These are phyloP conservation scores for Taenaris catops DNA, from an alignment of 2,888 invertebrate genomes.

Conservation along the genomic window DNA sequence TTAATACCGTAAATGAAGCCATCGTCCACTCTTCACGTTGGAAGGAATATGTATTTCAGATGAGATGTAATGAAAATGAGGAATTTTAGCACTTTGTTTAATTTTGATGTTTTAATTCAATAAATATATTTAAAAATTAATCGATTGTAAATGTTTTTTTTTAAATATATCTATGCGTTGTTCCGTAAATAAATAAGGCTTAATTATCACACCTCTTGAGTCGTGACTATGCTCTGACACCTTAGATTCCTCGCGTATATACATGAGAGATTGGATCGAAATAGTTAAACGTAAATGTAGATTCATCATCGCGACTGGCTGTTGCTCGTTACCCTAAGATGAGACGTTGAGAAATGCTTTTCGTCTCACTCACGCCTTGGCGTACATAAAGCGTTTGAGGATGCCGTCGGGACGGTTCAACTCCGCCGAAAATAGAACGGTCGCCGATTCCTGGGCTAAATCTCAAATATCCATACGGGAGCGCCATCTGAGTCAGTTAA, in stretches of 20 bases:
- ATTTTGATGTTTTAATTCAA: conserved; percentile 1
- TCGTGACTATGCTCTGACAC: conserved; percentile 33
- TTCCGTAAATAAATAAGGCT: not conserved
- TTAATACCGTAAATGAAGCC: conserved; percentile 62
- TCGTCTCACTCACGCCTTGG: conserved; percentile 51
- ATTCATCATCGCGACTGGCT: conserved; percentile 63
- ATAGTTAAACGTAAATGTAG: conserved; percentile 76
- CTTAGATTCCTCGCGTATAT: conserved; percentile 42
- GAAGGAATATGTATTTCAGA: conserved; percentile 49
- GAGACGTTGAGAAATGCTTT: conserved; percentile 39
- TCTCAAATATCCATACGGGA: conserved; percentile 82
- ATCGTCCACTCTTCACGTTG: conserved; percentile 54
- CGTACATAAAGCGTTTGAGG: conserved; percentile 36
- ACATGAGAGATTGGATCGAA: conserved; percentile 62
- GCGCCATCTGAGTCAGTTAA: conserved; percentile 89
- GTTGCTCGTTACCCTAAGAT: conserved; percentile 38
- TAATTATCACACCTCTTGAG: conserved; percentile 16
- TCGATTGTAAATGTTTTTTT: not conserved
- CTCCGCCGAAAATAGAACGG: conserved; percentile 74
- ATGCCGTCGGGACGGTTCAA: conserved; percentile 51
- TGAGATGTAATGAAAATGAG: conserved; percentile 21
- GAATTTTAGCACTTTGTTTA: conserved; percentile 14
- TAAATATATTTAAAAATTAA: not conserved
- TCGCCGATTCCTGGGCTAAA: conserved; percentile 80
- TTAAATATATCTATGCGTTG: not conserved